phyloP scores from a whole-genome alignment of 2,888 invertebrate species.

The Troilus luridus region DNA sequence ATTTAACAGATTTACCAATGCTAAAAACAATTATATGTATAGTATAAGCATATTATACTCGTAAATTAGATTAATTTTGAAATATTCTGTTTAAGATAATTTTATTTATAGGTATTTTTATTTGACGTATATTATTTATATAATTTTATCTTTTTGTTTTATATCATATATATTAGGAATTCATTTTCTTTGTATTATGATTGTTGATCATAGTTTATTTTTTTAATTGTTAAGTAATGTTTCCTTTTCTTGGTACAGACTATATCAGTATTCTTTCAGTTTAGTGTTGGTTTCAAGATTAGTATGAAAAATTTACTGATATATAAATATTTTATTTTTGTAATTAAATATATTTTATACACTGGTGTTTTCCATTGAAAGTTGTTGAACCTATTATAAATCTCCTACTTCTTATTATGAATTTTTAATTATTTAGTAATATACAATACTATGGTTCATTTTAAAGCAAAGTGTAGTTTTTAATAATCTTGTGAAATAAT shows the following conservation, averaged over 20 bases:
- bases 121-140: neutral
- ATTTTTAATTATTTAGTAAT: too few species aligned
- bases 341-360: slow-evolving; percentile 49
- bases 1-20: neutral
- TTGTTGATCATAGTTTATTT: neutral
- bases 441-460: too few species aligned
- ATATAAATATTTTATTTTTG: slow-evolving; percentile 32
- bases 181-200: neutral
- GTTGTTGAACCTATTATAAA: neutral
- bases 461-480: too few species aligned
- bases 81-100: neutral
- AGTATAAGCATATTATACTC: neutral
- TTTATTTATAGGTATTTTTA: neutral
- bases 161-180: neutral
- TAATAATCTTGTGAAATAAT: too few species aligned
- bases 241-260: neutral
- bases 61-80: neutral
- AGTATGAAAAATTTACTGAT: neutral
- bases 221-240: neutral
- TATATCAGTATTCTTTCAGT: neutral
- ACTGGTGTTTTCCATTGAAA: slow-evolving; percentile 1
- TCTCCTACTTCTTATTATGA: neutral
- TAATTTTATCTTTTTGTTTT: neutral
- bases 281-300: neutral
- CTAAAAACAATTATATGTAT: neutral